These are phyloP conservation scores for Galendromus occidentalis DNA, from an alignment of 1,140 invertebrate genomes.

Conservation along the genomic window DNA sequence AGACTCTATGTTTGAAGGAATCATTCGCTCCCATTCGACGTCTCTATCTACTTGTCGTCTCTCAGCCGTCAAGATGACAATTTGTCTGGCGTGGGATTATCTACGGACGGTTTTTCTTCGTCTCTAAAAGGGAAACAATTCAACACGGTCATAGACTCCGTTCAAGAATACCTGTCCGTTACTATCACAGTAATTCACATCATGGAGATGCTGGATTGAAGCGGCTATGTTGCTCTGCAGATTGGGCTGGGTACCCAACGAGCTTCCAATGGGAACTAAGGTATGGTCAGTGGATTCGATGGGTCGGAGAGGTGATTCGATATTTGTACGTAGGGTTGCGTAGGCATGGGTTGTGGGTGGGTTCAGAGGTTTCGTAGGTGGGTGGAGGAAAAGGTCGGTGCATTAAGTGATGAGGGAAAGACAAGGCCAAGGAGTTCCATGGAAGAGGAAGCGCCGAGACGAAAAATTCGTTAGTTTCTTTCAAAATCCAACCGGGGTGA, in stretches of 20 bases:
- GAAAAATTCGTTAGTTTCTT: too few species aligned
- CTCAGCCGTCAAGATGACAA: slow-evolving; percentile 5
- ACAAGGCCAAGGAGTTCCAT: too few species aligned
- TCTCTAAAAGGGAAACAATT: not conserved
- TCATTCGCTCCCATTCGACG: too few species aligned
- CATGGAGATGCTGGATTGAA: slow-evolving; percentile 10
- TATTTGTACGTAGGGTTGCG: too few species aligned
- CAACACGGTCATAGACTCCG: not conserved
- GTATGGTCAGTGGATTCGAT: not conserved
- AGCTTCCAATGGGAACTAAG: slow-evolving; percentile 6
- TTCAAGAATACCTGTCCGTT: slow-evolving; percentile 8
- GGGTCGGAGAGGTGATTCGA: not conserved
- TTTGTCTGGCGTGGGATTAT: not conserved
- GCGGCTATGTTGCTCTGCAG: slow-evolving; percentile 10
- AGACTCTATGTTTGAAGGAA: too few species aligned
- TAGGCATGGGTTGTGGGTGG: too few species aligned
- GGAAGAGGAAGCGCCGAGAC: too few species aligned
- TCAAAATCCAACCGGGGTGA: too few species aligned
- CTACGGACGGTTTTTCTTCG: not conserved
- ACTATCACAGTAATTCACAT: slow-evolving; percentile 12
- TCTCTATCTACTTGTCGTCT: not conserved
- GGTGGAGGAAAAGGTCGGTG: too few species aligned
- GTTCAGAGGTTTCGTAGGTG: too few species aligned
- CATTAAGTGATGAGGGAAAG: too few species aligned
- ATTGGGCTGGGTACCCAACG: slow-evolving; percentile 9